These are phyloP conservation scores for Dryobates pubescens DNA, from an alignment of 2,797 vertebrate species.

Conservation along the genomic window DNA sequence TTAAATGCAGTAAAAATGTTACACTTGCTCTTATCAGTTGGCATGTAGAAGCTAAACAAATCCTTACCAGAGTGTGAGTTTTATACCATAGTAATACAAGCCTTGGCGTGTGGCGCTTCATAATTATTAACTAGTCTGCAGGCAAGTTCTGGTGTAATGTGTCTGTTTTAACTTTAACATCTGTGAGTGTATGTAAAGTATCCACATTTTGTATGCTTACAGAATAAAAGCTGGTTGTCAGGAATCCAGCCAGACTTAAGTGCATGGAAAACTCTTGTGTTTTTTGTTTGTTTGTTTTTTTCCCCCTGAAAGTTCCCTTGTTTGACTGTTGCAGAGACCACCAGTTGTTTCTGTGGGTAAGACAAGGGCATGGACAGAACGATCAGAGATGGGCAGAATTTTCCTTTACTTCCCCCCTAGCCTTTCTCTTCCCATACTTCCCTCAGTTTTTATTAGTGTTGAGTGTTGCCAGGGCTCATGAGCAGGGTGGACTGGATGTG, in stretches of 20 bases:
- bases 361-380: background rate
- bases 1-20: background rate
- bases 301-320: background rate
- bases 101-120: slow-evolving; percentile 2
- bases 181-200: slow-evolving; percentile 29
- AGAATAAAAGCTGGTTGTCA: slow-evolving; percentile 29
- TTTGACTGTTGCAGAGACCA: background rate
- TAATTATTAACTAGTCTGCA: slow-evolving; percentile 50
- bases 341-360: background rate
- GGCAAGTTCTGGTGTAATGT: background rate
- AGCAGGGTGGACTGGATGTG: background rate
- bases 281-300: background rate
- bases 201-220: slow-evolving; percentile 5
- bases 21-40: background rate
- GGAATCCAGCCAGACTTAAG: background rate
- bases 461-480: background rate
- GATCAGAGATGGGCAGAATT: slow-evolving; percentile 14
- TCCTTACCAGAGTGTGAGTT: background rate
- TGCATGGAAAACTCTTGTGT: background rate
- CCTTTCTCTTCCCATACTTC: background rate
- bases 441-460: background rate
- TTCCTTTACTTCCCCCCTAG: background rate
- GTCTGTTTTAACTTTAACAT: slow-evolving; percentile 49
- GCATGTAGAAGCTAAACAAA: slow-evolving; percentile 33
- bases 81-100: slow-evolving; percentile 26